These are phyloP conservation scores for Panagrolaimus sp. DNA, from an alignment of 1,140 invertebrate species.

Conservation along the genomic window DNA sequence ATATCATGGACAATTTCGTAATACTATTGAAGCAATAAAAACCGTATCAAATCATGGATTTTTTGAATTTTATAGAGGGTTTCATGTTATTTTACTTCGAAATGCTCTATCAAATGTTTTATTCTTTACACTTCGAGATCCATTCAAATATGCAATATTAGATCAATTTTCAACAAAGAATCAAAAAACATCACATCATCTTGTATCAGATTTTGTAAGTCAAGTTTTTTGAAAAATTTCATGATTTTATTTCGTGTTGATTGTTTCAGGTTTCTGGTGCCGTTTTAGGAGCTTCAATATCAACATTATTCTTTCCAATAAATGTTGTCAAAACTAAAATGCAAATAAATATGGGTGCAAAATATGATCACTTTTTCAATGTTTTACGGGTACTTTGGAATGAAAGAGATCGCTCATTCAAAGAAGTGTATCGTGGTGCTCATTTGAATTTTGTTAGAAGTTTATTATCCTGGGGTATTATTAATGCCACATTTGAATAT, in stretches of 20 bases:
- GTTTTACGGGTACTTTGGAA: constrained; percentile 73
- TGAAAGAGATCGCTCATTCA: constrained; percentile 72
- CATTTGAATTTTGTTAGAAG: constrained; percentile 87
- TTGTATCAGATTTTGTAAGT: constrained; percentile 74
- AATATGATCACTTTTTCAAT: constrained; percentile 69
- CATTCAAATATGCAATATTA: constrained; percentile 20
- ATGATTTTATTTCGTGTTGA: no score
- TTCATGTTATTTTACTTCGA: constrained; percentile 75
- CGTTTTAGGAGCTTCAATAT: constrained; percentile 83
- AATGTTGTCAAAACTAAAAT: constrained; percentile 93
- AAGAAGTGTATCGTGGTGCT: constrained; percentile 82
- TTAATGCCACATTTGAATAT: no score
- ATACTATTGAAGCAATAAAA: constrained; percentile 78
- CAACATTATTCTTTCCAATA: constrained; percentile 88
- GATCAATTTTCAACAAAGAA: neutral
- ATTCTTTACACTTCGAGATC: constrained; percentile 75
- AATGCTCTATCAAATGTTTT: constrained; percentile 80
- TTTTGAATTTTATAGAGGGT: constrained; percentile 66
- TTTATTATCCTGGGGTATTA: constrained; percentile 90
- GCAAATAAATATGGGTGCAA: constrained; percentile 80
- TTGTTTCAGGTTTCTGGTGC: constrained; percentile 66
- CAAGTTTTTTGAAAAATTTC: constrained; percentile 52
- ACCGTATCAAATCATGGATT: constrained; percentile 69
- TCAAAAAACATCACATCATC: constrained; percentile 18
- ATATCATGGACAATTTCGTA: constrained; percentile 77